Conservation (phyloP, 1,140 invertebrate species). For the Calliopsis andreniformis region DNA sequence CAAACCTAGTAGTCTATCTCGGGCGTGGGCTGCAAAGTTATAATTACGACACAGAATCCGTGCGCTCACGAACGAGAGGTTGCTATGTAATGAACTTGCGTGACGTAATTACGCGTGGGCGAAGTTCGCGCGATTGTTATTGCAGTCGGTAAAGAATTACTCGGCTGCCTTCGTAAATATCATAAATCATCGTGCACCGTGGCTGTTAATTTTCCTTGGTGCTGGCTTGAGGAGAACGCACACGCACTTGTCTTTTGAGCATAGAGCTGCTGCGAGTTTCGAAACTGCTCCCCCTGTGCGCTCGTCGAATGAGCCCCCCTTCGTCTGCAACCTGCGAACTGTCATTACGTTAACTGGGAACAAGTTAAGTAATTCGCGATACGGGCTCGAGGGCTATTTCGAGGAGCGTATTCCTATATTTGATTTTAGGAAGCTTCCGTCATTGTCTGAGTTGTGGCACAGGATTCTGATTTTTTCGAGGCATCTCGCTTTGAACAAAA, state of each 20-base stretch:
- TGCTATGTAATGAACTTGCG: conserved; percentile 9
- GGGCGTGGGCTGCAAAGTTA: background rate
- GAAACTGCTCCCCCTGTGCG: conserved; percentile 8
- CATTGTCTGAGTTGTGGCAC: too few species aligned
- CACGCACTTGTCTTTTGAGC: conserved; percentile 10
- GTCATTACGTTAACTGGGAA: conserved; percentile 19
- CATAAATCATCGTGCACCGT: background rate
- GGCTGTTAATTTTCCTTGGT: too few species aligned
- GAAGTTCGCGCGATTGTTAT: conserved; percentile 16
- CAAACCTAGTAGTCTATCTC: too few species aligned
- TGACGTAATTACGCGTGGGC: conserved; percentile 20
- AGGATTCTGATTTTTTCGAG: too few species aligned
- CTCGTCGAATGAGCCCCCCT: conserved; percentile 18
- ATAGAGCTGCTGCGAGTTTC: conserved; percentile 11
- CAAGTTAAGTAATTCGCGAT: conserved; percentile 11
- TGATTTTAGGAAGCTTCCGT: background rate
- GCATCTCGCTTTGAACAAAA: too few species aligned
- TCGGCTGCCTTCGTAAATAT: background rate
- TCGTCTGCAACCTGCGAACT: conserved; percentile 4
- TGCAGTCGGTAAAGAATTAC: conserved; percentile 11
- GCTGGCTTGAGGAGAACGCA: background rate
- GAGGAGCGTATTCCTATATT: background rate
- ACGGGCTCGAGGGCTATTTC: background rate
- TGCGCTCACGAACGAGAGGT: background rate
- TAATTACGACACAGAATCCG: conserved; percentile 29